Percentiles rank a stretch among this genome's conserved stretches.
Evolutionary conservation across 2,888 invertebrate genomes (phyloP).

Genomic region (Nymphalis polychloros): DNA sequence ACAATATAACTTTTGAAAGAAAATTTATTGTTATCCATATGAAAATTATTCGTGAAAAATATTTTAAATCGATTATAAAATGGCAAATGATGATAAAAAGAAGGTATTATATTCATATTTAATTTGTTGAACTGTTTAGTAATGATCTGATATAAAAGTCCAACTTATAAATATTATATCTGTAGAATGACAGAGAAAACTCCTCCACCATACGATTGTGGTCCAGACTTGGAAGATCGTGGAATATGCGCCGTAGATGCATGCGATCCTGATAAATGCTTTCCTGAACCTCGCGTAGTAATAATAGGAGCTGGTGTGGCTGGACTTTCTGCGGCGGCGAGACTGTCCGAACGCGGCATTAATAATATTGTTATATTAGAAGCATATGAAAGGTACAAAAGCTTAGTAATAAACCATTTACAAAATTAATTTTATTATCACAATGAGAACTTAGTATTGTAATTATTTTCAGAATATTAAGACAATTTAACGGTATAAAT

Average conservation of each 20-base stretch:
- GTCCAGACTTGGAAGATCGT: conserved; percentile 61
- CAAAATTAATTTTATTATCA: too few species aligned
- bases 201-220: conserved; percentile 53
- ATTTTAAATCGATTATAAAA: conserved; percentile 43
- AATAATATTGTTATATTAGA: conserved; percentile 86
- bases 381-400: conserved; percentile 85
- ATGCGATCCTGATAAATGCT: conserved; percentile 58
- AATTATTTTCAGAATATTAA: neutral
- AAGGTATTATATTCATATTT: conserved; percentile 50
- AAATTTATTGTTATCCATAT: conserved; percentile 39
- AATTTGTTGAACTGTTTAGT: neutral
- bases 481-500: neutral
- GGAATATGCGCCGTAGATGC: conserved; percentile 62
- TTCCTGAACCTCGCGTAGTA: conserved; percentile 84
- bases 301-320: conserved; percentile 91
- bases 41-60: conserved; percentile 51
- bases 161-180: neutral
- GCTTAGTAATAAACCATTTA: neutral
- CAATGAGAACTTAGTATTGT: neutral
- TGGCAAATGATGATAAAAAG: conserved; percentile 49
- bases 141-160: neutral
- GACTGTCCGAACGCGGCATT: conserved; percentile 86
- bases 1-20: neutral
- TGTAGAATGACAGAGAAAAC: conserved; percentile 52
- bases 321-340: conserved; percentile 88